These are phyloP conservation scores for Nothoprocta perdicaria DNA, from an alignment of 2,113 vertebrate species.

Conservation along the genomic window DNA sequence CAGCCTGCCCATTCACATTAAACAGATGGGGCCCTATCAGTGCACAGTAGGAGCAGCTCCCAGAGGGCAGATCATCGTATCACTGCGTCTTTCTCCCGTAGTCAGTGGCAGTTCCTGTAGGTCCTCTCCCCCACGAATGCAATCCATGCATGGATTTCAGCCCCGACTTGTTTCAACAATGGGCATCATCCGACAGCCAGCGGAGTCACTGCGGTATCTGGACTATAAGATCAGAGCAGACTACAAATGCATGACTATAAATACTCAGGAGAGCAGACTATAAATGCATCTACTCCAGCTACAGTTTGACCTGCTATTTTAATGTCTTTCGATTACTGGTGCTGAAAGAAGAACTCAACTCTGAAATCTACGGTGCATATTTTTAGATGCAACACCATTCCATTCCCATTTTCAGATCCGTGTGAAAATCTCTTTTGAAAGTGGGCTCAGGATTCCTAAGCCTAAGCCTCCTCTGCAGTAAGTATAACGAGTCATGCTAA, in stretches of 20 bases:
- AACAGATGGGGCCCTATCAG: slow-evolving; percentile 51
- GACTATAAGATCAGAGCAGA: not conserved
- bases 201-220: not conserved
- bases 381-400: not conserved
- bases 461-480: not conserved
- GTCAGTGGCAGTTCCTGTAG: slow-evolving; percentile 42
- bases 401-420: not conserved
- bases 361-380: not conserved
- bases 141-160: not conserved
- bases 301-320: not conserved
- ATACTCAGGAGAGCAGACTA: not conserved
- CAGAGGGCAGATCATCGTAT: slow-evolving; percentile 15
- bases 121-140: not conserved
- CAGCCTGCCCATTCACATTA: slow-evolving; percentile 24
- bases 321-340: not conserved
- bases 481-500: not conserved
- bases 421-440: not conserved
- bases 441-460: not conserved
- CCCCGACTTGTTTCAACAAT: not conserved
- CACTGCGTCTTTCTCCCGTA: slow-evolving; percentile 15
- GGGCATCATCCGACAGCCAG: not conserved
- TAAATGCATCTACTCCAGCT: not conserved
- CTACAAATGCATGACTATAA: not conserved
- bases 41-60: slow-evolving; percentile 8
- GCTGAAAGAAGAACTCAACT: not conserved